Evolutionary conservation across 35 echinoderm and acorn worm species (phyloP).

Genomic region (Holothuria glaberrima): DNA sequence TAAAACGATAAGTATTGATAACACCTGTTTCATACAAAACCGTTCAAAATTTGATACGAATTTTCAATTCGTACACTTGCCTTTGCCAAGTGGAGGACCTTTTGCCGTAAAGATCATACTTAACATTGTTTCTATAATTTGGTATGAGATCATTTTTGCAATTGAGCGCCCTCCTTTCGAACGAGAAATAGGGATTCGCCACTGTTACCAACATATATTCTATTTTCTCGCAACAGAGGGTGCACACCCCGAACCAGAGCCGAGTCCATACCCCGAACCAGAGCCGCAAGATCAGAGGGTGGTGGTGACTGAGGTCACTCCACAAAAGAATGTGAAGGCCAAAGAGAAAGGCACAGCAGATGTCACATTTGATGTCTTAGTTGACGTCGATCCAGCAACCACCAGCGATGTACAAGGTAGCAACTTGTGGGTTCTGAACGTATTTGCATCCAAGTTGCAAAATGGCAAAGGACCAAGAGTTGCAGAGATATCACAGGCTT

Average conservation of each 20-base stretch:
- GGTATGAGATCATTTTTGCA: no score
- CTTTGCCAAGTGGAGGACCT: no score
- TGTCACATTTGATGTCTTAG: conserved; percentile 45
- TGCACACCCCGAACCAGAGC: no score
- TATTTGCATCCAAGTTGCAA: conserved; percentile 46
- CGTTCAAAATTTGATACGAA: no score
- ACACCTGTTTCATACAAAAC: no score
- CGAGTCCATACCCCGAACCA: no score
- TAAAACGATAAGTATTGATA: no score
- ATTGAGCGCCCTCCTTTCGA: no score
- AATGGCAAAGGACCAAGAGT: conserved; percentile 49
- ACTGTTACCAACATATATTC: neutral
- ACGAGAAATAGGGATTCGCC: no score
- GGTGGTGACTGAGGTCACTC: neutral
- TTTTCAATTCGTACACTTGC: no score
- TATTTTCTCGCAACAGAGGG: neutral
- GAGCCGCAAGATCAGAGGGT: neutral
- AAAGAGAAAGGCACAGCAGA: conserved; percentile 18
- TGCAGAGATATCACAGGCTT: conserved; percentile 15
- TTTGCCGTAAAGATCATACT: no score
- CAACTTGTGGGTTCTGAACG: conserved; percentile 25
- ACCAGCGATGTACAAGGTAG: neutral
- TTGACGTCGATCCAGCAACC: neutral
- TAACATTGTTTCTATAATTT: no score
- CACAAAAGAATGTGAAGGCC: conserved; percentile 12